Evolutionary conservation across 2,797 vertebrate genomes (phyloP).

Genomic region (Myotis planiceps): DNA sequence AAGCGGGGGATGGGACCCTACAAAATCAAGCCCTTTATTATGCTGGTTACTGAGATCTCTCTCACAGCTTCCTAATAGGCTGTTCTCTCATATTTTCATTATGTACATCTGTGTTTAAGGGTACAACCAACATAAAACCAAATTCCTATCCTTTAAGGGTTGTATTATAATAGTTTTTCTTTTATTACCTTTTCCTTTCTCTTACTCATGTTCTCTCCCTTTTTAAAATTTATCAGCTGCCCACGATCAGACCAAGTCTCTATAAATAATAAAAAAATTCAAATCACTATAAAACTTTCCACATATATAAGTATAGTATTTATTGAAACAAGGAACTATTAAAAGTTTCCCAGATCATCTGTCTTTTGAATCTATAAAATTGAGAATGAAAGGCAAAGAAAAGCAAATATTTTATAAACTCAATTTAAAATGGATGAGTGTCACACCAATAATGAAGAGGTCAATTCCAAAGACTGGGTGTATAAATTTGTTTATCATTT

Average conservation of each 20-base stretch:
- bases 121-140: neutral
- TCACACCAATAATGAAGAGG: neutral
- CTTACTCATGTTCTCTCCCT: neutral
- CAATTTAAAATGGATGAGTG: neutral
- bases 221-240: neutral
- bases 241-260: neutral
- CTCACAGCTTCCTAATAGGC: neutral
- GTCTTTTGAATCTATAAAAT: neutral
- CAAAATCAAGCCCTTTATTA: neutral
- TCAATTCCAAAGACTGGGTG: neutral
- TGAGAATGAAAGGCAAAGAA: slow-evolving; percentile 9
- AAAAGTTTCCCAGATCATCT: neutral
- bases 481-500: neutral
- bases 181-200: neutral
- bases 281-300: neutral
- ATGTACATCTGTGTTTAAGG: neutral
- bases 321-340: slow-evolving; percentile 25
- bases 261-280: neutral
- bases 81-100: neutral
- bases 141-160: neutral
- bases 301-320: neutral
- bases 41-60: neutral
- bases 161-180: neutral
- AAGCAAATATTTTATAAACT: neutral
- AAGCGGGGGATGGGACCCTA: neutral